Evolutionary conservation across 2,888 invertebrate genomes (phyloP), one percentile per base, ranked within the genome.

Genomic region (Melitaea athalia): DNA sequence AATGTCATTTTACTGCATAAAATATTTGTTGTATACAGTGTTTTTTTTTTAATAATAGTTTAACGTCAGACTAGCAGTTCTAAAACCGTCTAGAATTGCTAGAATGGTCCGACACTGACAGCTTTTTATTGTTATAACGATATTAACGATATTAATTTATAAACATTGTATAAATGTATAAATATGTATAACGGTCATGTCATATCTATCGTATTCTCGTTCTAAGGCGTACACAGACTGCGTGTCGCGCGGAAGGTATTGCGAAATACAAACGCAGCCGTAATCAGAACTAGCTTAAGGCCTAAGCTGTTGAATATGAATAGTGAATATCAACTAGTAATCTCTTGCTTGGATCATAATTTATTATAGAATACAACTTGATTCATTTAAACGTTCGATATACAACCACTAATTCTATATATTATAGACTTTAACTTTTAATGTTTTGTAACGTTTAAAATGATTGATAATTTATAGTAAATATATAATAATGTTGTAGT

Each of bases 241-340:
- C 59, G 45, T 60, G 59, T 60, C 59, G 59, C 59, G 59, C 59
- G 59, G 59, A 60, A 60, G 59, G 14, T 15, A 17, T 60, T 60
- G 45, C 59, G 43, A 60, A 60, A 60, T 60, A 45, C 45, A 24
- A 43, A 47, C 45, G 12, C 24, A 17, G 12, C n/a, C n/a, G 7
- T 38, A 33, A 33, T 33, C 33, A 55, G 33, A 8, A 14, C 33
- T 55, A n/a, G 24, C 52, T 52, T 55, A 33, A 55, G 55, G 17
- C 55, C 33, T 33, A 14, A 33, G n/a, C 31, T 55, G n/a, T 55
- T 55, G 55, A 55, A n/a, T n/a, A n/a, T n/a, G n/a, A n/a, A n/a
- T n/a, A n/a, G n/a, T n/a, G n/a, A n/a, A 55, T 55, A 55, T 55
- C 55, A 55, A 55, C 33, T 33, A 55, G 33, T 38, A 55, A 31